Evolutionary conservation across 2,113 vertebrate genomes (phyloP).

Genomic region (Daphoenositta chrysoptera): DNA sequence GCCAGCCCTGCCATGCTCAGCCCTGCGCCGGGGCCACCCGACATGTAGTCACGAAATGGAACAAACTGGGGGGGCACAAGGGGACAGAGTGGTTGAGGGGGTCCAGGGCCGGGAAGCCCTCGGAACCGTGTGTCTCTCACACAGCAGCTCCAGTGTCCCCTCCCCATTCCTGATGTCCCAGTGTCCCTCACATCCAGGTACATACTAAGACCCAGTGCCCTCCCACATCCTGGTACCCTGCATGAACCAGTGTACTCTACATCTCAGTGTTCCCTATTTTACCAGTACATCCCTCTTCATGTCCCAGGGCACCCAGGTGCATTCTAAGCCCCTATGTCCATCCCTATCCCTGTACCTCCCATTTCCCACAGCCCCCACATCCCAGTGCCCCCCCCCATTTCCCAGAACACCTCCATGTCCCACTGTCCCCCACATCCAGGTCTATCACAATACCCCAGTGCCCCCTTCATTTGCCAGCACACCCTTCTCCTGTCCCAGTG

Average conservation of each 20-base stretch:
- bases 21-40: background rate
- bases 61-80: background rate
- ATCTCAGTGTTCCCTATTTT: background rate
- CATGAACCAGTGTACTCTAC: background rate
- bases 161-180: background rate
- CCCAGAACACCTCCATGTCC: background rate
- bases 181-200: background rate
- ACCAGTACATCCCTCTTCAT: background rate
- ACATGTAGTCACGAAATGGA: background rate
- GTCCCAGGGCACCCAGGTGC: background rate
- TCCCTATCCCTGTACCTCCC: background rate
- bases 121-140: background rate
- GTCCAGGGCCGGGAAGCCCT: background rate
- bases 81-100: background rate
- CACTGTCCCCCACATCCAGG: background rate
- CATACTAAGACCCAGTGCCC: background rate
- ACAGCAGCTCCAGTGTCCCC: background rate
- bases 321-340: background rate
- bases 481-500: background rate
- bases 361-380: background rate
- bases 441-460: background rate
- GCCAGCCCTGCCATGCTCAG: background rate
- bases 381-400: background rate
- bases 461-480: background rate
- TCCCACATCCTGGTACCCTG: background rate